phyloP scores from a whole-genome alignment of 2,113 vertebrate genomes.

The Tringa solitaria region DNA sequence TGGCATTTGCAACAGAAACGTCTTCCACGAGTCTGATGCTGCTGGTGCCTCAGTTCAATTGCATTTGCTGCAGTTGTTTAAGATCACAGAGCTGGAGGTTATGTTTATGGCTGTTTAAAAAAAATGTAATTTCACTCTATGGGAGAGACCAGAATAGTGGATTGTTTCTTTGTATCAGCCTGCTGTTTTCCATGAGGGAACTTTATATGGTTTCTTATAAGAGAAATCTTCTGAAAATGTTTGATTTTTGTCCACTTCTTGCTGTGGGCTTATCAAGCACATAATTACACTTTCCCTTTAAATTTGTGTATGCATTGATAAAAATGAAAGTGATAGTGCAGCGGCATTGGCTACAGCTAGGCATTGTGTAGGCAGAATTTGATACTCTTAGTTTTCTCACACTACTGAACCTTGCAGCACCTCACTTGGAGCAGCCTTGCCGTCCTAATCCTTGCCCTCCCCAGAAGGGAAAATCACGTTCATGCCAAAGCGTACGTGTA shows the following conservation, averaged over 20 bases:
- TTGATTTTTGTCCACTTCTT: not conserved
- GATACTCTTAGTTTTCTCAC: constrained; percentile 46
- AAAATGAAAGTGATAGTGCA: constrained; percentile 69
- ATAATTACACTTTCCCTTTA: not conserved
- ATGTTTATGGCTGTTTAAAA: not conserved
- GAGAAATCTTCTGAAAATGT: not conserved
- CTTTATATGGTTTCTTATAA: not conserved
- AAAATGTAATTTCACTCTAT: not conserved
- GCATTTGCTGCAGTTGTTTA: not conserved
- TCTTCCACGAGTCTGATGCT: not conserved
- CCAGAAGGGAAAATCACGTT: not conserved
- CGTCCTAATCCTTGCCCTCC: not conserved
- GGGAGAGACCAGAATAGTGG: not conserved
- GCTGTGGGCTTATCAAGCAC: not conserved
- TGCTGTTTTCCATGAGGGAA: not conserved
- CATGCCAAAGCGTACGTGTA: not conserved
- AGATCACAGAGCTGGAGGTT: not conserved
- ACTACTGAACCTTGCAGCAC: constrained; percentile 12
- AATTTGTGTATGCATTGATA: not conserved
- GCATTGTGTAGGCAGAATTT: constrained; percentile 62
- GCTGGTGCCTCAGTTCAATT: not conserved
- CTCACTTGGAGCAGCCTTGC: not conserved
- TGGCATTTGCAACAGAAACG: not conserved
- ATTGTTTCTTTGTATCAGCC: not conserved
- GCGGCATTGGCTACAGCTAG: constrained; percentile 18